Evolutionary conservation across 2,888 invertebrate genomes (phyloP).

Genomic region (Steromphala cineraria): DNA sequence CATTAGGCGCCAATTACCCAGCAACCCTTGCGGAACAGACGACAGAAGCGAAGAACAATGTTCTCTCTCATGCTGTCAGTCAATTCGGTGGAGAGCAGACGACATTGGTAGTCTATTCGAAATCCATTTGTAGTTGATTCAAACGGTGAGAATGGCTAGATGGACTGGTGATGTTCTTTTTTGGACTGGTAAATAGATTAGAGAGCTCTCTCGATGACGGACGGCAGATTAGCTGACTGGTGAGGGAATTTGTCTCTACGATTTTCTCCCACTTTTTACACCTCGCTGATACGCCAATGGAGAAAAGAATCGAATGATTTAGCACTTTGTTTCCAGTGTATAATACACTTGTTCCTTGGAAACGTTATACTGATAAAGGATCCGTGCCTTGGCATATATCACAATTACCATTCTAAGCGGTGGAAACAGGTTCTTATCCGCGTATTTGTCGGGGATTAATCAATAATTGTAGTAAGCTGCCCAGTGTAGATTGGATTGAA

Average conservation of each 20-base stretch:
- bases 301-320: not conserved
- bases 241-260: not conserved
- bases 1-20: slow-evolving; percentile 25
- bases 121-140: slow-evolving; percentile 19
- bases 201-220: not conserved
- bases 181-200: slow-evolving; percentile 1
- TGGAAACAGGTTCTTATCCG: too few relatives aligned
- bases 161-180: not conserved
- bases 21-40: slow-evolving; percentile 17
- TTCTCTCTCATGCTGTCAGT: slow-evolving; percentile 17
- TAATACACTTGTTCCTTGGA: not conserved
- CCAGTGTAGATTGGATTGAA: too few relatives aligned
- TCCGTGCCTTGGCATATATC: too few relatives aligned
- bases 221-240: not conserved
- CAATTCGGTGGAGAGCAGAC: slow-evolving; percentile 11
- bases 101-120: slow-evolving; percentile 16
- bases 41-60: slow-evolving; percentile 18
- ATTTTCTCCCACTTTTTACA: not conserved
- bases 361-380: too few relatives aligned
- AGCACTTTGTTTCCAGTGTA: not conserved
- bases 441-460: too few relatives aligned
- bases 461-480: too few relatives aligned
- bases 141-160: not conserved
- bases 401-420: too few relatives aligned
- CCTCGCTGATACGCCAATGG: not conserved